Conservation (phyloP, 2,113 vertebrate species). For the Nesogale talazaci region DNA sequence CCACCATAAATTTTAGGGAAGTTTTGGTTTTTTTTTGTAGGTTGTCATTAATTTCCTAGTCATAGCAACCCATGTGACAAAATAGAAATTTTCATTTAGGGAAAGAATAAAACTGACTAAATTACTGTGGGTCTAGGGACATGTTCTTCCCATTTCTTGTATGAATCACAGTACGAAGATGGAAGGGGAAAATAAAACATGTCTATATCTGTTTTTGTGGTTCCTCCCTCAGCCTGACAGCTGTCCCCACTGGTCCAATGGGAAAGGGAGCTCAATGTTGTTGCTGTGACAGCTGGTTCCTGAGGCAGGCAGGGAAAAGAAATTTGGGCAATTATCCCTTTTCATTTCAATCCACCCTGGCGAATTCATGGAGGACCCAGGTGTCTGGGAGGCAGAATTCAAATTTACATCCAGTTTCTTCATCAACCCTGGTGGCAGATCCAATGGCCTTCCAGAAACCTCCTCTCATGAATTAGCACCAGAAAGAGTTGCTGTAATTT, state of each 20-base stretch:
- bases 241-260: not conserved
- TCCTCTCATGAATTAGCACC: not conserved
- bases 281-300: not conserved
- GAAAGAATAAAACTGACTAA: not conserved
- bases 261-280: not conserved
- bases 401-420: not conserved
- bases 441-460: rapidly evolving
- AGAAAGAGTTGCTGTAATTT: not conserved
- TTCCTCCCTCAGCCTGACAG: not conserved
- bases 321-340: not conserved
- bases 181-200: not conserved
- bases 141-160: not conserved
- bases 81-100: too few relatives aligned
- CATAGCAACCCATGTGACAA: too few relatives aligned
- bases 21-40: too few relatives aligned
- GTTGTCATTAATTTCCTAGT: too few relatives aligned
- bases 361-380: not conserved
- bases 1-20: too few relatives aligned
- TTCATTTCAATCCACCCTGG: not conserved
- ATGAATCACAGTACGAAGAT: not conserved
- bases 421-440: not conserved
- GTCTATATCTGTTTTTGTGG: not conserved
- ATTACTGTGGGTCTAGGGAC: not conserved
- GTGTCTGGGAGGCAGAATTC: conserved; percentile 26
- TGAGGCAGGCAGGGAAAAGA: not conserved